Evolutionary conservation across 1,140 invertebrate species (phyloP).

Genomic region (Parasteatoda tepidariorum): DNA sequence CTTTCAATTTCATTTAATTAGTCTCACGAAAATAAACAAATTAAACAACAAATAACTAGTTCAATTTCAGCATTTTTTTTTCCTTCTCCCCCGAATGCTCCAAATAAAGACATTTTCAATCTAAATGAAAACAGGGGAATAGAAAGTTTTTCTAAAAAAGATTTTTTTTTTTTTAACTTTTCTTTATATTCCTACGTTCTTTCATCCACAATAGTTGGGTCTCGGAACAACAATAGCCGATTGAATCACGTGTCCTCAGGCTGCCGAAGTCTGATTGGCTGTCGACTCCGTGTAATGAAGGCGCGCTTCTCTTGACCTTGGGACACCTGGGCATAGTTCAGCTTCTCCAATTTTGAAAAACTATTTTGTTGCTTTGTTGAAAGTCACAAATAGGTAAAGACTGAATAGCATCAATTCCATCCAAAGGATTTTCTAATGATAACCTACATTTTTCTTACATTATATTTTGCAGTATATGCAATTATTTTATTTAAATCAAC

Average conservation of each 20-base stretch:
- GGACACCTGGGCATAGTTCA: conserved; percentile 49
- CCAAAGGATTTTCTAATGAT: too few species aligned
- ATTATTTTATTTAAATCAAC: too few species aligned
- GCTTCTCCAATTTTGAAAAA: neutral
- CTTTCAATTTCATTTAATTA: conserved; percentile 17
- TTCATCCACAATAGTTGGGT: conserved; percentile 40
- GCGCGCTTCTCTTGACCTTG: conserved; percentile 47
- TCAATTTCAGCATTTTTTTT: neutral
- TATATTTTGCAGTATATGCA: too few species aligned
- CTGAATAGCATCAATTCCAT: too few species aligned
- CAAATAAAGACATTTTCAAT: conserved; percentile 35
- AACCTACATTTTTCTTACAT: too few species aligned
- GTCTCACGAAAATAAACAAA: neutral
- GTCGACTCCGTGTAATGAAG: conserved; percentile 40
- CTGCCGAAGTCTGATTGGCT: conserved; percentile 42
- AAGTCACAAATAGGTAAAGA: conserved; percentile 8
- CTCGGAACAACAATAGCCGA: conserved; percentile 41
- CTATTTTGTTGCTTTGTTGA: conserved; percentile 32
- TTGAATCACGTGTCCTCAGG: conserved; percentile 46
- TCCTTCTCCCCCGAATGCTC: neutral
- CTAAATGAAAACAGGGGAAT: neutral
- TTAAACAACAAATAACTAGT: neutral
- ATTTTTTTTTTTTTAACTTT: conserved; percentile 6
- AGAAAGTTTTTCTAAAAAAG: neutral
- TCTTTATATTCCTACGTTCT: conserved; percentile 2